Percentiles rank a stretch among this genome's conserved stretches.
Evolutionary conservation across 2,113 vertebrate genomes (phyloP).

Genomic region (Mustelus asterias): DNA sequence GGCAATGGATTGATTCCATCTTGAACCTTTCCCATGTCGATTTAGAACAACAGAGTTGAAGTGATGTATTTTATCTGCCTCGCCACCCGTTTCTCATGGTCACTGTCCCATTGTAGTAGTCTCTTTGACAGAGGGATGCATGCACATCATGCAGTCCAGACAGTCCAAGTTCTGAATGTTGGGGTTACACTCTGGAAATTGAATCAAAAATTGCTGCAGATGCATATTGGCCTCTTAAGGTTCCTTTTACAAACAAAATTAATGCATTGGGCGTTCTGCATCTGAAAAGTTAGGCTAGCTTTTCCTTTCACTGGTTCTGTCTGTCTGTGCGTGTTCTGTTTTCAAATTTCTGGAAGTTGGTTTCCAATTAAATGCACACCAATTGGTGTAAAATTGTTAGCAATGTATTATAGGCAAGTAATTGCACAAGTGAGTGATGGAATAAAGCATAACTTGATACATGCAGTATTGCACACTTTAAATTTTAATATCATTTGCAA

Average conservation of each 20-base stretch:
- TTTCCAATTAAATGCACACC: background rate
- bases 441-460: background rate
- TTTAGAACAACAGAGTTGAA: background rate
- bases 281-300: background rate
- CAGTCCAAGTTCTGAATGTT: background rate
- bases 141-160: too few species aligned
- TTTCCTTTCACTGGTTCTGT: background rate
- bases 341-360: background rate
- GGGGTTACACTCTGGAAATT: background rate
- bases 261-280: background rate
- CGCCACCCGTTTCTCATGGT: background rate
- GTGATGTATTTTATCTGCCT: background rate
- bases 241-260: background rate
- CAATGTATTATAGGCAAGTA: background rate
- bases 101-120: background rate
- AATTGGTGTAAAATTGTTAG: background rate
- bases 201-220: background rate
- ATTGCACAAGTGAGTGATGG: background rate
- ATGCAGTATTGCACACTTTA: background rate
- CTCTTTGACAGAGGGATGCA: background rate
- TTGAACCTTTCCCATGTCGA: background rate
- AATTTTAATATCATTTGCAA: background rate
- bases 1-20: background rate
- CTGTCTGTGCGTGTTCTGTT: background rate
- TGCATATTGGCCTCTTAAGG: background rate